These are phyloP conservation scores for Cotesia vestalis DNA, from an alignment of 1,140 invertebrate species.

Conservation along the genomic window DNA sequence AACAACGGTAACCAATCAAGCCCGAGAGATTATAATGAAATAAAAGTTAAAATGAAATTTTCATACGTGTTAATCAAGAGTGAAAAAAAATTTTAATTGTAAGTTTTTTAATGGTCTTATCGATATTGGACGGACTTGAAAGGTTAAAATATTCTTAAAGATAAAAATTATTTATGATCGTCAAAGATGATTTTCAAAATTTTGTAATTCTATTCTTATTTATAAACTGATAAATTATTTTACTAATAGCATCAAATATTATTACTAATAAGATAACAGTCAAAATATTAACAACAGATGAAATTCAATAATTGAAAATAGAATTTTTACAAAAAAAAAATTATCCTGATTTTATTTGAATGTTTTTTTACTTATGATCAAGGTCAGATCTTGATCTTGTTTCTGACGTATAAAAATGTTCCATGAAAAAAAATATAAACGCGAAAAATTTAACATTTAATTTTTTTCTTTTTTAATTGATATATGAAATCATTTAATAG, in stretches of 20 bases:
- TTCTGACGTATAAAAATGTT: too few species aligned
- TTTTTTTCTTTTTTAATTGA: constrained; percentile 3
- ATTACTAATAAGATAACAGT: too few species aligned
- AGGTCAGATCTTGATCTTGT: too few species aligned
- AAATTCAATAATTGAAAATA: too few species aligned
- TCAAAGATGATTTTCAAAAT: neutral
- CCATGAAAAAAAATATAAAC: too few species aligned
- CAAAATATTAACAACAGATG: too few species aligned
- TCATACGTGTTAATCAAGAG: neutral
- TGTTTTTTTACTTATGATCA: too few species aligned
- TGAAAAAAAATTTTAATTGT: neutral
- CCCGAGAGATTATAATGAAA: constrained; percentile 22
- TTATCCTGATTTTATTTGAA: too few species aligned
- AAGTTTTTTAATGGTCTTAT: neutral
- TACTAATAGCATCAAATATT: neutral
- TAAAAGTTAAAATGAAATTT: neutral
- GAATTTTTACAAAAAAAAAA: too few species aligned
- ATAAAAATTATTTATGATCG: neutral
- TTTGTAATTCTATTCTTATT: neutral
- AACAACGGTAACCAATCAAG: constrained; percentile 19
- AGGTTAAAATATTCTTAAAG: constrained; percentile 10
- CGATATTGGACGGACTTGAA: constrained; percentile 26
- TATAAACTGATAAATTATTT: neutral
- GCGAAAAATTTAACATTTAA: neutral
- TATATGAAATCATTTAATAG: neutral